A percentile compares a stretch with the other conserved stretches of the same genome.
These are phyloP conservation scores for Drosophila prosaltans DNA, from an alignment of 1,140 invertebrate species.

Conservation along the genomic window DNA sequence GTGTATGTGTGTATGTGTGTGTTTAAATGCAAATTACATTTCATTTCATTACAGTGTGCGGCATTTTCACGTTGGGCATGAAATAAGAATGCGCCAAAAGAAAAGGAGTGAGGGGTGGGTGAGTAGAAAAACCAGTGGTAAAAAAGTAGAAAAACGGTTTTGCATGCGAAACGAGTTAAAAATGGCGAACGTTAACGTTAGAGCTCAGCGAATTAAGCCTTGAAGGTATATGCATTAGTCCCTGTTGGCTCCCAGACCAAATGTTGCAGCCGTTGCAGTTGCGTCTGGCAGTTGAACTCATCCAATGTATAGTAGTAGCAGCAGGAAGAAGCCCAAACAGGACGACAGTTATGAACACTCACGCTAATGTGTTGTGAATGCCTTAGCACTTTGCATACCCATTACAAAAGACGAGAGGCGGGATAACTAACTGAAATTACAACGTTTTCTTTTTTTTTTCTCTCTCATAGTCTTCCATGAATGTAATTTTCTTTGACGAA, in stretches of 20 bases:
- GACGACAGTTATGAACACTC: constrained; percentile 75
- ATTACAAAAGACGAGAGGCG: neutral
- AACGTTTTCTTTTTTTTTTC: neutral
- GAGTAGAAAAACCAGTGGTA: neutral
- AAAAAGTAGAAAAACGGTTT: constrained; percentile 6
- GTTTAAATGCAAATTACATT: constrained; percentile 81
- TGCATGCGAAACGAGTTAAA: constrained; percentile 76
- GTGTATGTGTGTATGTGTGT: constrained; percentile 25
- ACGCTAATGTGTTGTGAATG: constrained; percentile 77
- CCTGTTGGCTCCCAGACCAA: constrained; percentile 19
- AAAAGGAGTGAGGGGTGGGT: constrained; percentile 1
- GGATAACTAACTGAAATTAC: neutral
- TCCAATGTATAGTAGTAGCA: neutral
- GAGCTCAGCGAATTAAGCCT: constrained; percentile 54
- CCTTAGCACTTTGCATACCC: constrained; percentile 55
- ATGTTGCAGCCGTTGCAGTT: constrained; percentile 21
- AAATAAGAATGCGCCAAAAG: constrained; percentile 56
- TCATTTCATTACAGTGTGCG: constrained; percentile 75
- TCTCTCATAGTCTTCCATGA: neutral
- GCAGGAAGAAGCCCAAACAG: constrained; percentile 20
- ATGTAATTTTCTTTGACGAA: neutral
- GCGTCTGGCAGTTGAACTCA: constrained; percentile 53
- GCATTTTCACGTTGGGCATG: constrained; percentile 70
- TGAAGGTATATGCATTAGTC: constrained; percentile 73
- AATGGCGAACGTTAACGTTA: constrained; percentile 75